phyloP scores from a whole-genome alignment of 2,113 vertebrate genomes.

The Mustelus asterias region DNA sequence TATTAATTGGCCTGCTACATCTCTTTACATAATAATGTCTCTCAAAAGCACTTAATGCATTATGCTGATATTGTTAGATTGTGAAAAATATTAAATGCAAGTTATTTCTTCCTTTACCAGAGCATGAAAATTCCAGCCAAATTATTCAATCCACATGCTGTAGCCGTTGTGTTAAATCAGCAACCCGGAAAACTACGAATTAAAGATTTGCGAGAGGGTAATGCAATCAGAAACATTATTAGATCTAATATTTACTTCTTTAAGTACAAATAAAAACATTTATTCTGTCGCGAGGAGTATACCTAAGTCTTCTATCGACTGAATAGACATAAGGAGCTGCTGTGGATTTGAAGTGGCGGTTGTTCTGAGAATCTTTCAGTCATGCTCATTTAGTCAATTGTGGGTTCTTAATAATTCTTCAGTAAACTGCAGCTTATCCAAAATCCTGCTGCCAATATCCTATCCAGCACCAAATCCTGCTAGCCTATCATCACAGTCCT shows the following conservation, averaged over 20 bases:
- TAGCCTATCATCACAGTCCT: not conserved
- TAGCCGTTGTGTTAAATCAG: slow-evolving; percentile 77
- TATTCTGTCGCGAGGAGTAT: not conserved
- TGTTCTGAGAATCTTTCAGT: not conserved
- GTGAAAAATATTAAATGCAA: not conserved
- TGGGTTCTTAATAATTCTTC: not conserved
- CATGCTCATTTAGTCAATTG: not conserved
- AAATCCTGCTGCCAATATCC: not conserved
- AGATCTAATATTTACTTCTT: not conserved
- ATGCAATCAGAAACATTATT: slow-evolving; percentile 4
- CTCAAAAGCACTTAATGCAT: not conserved
- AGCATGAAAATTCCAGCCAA: slow-evolving; percentile 55
- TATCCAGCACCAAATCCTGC: not conserved
- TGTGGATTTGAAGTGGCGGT: not conserved
- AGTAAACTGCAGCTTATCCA: not conserved
- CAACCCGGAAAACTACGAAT: slow-evolving; percentile 64
- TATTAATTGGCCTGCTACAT: not conserved
- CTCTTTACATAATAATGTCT: not conserved
- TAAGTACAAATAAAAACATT: not conserved
- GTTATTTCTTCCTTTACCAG: slow-evolving; percentile 44
- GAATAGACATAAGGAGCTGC: not conserved
- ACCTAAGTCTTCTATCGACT: not conserved
- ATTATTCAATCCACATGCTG: slow-evolving; percentile 68
- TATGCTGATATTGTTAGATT: not conserved
- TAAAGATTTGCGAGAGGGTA: slow-evolving; percentile 72